These are phyloP conservation scores for Sporophila hypoxantha DNA, from an alignment of 2,113 vertebrate genomes.

Conservation along the genomic window DNA sequence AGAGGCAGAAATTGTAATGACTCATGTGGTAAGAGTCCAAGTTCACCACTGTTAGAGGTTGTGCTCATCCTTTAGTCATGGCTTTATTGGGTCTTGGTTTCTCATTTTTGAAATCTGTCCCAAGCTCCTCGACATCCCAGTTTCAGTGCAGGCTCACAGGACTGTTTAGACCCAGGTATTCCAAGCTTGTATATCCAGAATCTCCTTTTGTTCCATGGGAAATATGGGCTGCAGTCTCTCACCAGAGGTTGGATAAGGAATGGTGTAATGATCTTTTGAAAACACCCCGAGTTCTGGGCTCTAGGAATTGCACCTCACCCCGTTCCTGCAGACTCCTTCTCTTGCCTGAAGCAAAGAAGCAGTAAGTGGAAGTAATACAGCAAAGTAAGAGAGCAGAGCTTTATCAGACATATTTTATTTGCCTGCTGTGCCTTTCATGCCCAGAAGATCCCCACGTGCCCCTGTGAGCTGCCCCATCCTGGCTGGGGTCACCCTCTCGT, in stretches of 20 bases:
- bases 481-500: not conserved
- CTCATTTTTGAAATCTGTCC: not conserved
- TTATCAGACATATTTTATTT: not conserved
- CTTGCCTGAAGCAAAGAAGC: not conserved
- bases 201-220: not conserved
- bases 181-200: not conserved
- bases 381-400: not conserved
- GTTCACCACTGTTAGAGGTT: not conserved
- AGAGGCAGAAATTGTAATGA: not conserved
- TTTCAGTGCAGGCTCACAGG: not conserved
- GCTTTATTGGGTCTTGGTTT: not conserved
- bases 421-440: not conserved
- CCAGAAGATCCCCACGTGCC: fast-evolving
- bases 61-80: not conserved
- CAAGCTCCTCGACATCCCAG: not conserved
- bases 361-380: not conserved
- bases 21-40: not conserved
- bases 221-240: not conserved
- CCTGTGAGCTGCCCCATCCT: not conserved
- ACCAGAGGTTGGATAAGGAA: fast-evolving
- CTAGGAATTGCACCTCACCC: too few species aligned
- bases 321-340: not conserved
- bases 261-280: not conserved
- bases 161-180: not conserved
- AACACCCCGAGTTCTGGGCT: not conserved